Conservation (phyloP, 2,797 vertebrate species). For the Typhlichthys subterraneus region DNA sequence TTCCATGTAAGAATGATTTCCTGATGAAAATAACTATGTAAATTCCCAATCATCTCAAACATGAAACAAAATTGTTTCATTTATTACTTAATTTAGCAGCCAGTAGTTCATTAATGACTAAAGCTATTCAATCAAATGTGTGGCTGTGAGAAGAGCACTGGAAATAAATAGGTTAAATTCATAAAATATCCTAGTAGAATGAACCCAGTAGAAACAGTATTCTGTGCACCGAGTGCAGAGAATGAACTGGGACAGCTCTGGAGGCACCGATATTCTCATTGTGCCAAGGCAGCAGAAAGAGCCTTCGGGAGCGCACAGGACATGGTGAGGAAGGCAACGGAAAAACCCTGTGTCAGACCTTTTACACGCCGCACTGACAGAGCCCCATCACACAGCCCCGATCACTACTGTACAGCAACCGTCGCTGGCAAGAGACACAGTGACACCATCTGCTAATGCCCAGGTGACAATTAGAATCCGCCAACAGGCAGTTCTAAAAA, state of each 20-base stretch:
- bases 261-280: slow-evolving; percentile 68
- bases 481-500: slow-evolving; percentile 6
- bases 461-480: slow-evolving; percentile 37
- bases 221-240: slow-evolving; percentile 49
- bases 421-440: slow-evolving; percentile 22
- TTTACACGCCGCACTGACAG: slow-evolving; percentile 31
- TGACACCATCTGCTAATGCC: slow-evolving; percentile 54
- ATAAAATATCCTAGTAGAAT: too few species aligned
- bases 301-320: slow-evolving; percentile 11
- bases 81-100: too few species aligned
- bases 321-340: slow-evolving; percentile 13
- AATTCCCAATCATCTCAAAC: too few species aligned
- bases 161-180: too few species aligned
- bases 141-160: too few species aligned
- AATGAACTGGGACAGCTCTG: slow-evolving; percentile 76
- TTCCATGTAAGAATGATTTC: too few species aligned
- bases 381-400: slow-evolving; percentile 34
- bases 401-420: slow-evolving; percentile 16
- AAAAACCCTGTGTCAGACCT: slow-evolving; percentile 61
- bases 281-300: slow-evolving; percentile 64
- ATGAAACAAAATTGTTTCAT: too few species aligned
- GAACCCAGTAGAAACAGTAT: slow-evolving; percentile 5
- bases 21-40: too few species aligned
- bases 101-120: too few species aligned
- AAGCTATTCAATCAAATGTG: too few species aligned